These are phyloP conservation scores for Folsomia candida DNA, from an alignment of 2,888 invertebrate genomes.

Conservation along the genomic window DNA sequence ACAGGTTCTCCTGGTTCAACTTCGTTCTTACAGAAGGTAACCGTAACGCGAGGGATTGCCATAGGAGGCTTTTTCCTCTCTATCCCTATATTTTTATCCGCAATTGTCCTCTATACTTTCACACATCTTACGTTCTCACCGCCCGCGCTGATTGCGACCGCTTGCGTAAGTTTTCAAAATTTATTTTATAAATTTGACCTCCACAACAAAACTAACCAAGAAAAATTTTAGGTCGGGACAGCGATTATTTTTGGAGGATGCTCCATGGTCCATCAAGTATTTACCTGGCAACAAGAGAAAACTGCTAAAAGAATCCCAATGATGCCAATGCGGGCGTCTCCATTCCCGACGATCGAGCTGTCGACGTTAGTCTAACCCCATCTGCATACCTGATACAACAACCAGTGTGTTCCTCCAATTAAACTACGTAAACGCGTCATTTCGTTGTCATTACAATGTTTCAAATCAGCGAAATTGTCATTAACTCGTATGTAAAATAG, in stretches of 20 bases:
- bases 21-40: constrained; percentile 48
- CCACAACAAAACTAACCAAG: no score
- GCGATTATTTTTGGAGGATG: constrained; percentile 49
- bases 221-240: no score
- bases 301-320: constrained; percentile 43
- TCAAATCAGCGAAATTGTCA: no score
- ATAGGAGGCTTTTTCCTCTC: constrained; percentile 50
- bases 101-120: constrained; percentile 46
- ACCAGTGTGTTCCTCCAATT: not conserved
- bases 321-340: constrained; percentile 43
- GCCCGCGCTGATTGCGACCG: constrained; percentile 47
- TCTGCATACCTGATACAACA: no score
- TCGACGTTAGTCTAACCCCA: constrained; percentile 48
- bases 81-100: constrained; percentile 49
- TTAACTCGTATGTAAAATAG: no score
- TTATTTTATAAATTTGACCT: no score
- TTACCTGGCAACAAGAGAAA: constrained; percentile 50
- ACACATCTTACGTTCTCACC: constrained; percentile 47
- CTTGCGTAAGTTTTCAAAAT: no score
- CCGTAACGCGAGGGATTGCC: constrained; percentile 45
- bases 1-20: constrained; percentile 48
- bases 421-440: no score
- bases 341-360: constrained; percentile 49
- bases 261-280: constrained; percentile 50
- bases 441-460: no score